Percentiles rank a stretch among this genome's conserved stretches.
Evolutionary conservation across 2,113 vertebrate species (phyloP).

Genomic region (Oryzias melastigma): DNA sequence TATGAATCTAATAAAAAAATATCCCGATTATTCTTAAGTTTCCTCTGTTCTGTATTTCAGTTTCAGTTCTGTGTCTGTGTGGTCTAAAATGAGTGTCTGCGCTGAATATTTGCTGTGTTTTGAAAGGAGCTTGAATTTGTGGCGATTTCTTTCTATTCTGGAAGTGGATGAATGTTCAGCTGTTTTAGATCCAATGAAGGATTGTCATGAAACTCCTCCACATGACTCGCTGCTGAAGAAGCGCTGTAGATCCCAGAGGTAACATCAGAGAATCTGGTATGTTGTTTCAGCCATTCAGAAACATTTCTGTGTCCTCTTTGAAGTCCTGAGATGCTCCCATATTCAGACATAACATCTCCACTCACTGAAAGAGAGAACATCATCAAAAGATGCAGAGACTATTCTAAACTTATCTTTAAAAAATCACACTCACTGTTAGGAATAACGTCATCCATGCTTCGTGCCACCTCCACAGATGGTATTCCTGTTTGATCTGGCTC

Average conservation of each 20-base stretch:
- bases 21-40: too few relatives aligned
- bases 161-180: not conserved
- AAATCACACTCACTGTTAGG: constrained; percentile 8
- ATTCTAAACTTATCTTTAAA: too few relatives aligned
- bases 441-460: not conserved
- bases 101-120: not conserved
- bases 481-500: accelerated
- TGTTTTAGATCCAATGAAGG: not conserved
- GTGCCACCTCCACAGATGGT: not conserved
- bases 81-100: too few relatives aligned
- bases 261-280: too few relatives aligned
- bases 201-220: not conserved
- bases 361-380: constrained; percentile 5
- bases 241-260: not conserved
- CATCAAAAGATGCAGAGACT: too few relatives aligned
- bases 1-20: too few relatives aligned
- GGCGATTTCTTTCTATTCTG: not conserved
- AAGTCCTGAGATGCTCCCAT: accelerated
- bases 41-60: not conserved
- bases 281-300: too few relatives aligned
- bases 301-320: too few relatives aligned
- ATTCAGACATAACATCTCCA: not conserved
- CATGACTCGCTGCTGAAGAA: not conserved
- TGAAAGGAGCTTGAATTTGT: not conserved
- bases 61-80: too few relatives aligned